Evolutionary conservation across 2,113 vertebrate genomes (phyloP).

Genomic region (Rhagologus leucostigma): DNA sequence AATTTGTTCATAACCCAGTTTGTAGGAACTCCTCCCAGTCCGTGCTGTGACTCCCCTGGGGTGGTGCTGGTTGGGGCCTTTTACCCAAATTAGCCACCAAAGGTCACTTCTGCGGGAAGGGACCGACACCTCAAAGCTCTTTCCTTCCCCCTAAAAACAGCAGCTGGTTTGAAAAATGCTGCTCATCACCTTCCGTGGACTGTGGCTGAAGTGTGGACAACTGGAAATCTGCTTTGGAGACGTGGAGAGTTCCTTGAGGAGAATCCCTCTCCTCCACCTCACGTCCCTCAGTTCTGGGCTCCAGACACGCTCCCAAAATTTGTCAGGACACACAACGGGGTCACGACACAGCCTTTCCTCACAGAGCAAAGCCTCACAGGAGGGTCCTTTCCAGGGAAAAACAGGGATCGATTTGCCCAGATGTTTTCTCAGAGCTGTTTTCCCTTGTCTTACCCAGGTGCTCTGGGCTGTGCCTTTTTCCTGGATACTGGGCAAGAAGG

Average conservation of each 20-base stretch:
- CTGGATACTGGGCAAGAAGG: neutral
- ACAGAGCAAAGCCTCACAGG: neutral
- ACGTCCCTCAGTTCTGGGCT: fast-evolving
- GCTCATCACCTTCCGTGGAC: neutral
- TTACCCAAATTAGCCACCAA: too few species aligned
- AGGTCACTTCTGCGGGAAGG: neutral
- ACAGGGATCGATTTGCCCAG: neutral
- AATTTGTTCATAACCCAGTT: neutral
- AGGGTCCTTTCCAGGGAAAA: neutral
- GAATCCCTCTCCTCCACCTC: neutral
- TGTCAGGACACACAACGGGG: fast-evolving
- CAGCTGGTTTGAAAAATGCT: neutral
- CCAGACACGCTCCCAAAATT: neutral
- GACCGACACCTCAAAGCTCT: neutral
- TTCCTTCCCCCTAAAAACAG: neutral
- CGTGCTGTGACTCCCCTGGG: too few species aligned
- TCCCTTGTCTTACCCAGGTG: neutral
- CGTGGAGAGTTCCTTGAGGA: neutral
- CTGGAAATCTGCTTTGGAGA: neutral
- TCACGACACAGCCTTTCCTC: neutral
- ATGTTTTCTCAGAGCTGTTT: neutral
- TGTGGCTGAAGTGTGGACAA: neutral
- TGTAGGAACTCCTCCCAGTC: neutral
- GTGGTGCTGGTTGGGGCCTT: neutral
- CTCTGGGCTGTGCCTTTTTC: neutral